Evolutionary conservation across 2,113 vertebrate species (phyloP), one percentile per base, ranked within the genome.

Genomic region (Tragelaphus strepsiceros): DNA sequence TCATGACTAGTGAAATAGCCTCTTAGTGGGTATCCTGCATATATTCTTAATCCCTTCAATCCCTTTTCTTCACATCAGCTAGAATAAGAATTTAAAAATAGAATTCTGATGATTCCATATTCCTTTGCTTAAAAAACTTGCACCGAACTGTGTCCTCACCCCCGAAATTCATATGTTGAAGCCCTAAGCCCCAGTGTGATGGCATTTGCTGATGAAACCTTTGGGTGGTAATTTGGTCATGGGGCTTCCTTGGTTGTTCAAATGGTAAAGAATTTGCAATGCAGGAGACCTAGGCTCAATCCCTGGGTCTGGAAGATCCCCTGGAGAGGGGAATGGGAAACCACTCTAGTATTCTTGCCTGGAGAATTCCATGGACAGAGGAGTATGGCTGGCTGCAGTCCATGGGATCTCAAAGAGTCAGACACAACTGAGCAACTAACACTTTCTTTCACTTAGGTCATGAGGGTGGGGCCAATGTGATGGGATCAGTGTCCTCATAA

Each of bases 81-180:
- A 85, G 77, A 74, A 58, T 12, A 80, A 43, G 8, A 81, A 49
- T 43, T 86, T 13, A 17, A 51, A 86, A 80, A n/a, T 30, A 84
- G 61, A 92, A 90, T 74, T 90, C 46, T 91, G n/a, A 85, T 71
- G 46, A 84, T 88, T 81, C 53, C 49, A 35, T 15, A 80, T 6
- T 58, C 54, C 3, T 96, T 92, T 77, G 39, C 39, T 93, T 64
- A 81, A 97, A 96, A 96, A 53, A 4, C 2, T 98, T 94, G 1
- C 9, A 35, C 26, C 32, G 14, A 94, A 59, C 46, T 88, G 11
- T 88, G 17, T 24, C 15, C 28, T n/a, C 10, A 71, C 67, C 19
- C 51, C 53, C 7, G 0, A 59, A 56, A 74, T 74, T 81, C 17
- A 16, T 32, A 54, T 74, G 53, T 77, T 22, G 46, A 71, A 24